Evolutionary conservation across 2,888 invertebrate species (phyloP).

Genomic region (Drosophila greeni): DNA sequence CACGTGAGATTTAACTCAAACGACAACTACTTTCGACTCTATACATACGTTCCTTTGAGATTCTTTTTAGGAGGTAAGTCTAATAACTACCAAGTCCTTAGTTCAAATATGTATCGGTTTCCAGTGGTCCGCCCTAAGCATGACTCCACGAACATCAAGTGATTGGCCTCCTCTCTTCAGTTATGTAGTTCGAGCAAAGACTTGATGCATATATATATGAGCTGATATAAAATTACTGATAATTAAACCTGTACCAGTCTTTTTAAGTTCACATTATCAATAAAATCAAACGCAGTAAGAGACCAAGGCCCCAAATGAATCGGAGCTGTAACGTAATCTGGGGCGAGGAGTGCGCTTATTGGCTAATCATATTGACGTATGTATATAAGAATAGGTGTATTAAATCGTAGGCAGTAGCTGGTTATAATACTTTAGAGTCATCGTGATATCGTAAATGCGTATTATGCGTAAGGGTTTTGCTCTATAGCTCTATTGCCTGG

Average conservation of each 20-base stretch:
- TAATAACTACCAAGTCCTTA: conserved; percentile 70
- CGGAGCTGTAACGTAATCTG: conserved; percentile 33
- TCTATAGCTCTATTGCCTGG: conserved; percentile 42
- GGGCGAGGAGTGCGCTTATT: conserved; percentile 36
- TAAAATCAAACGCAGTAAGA: conserved; percentile 49
- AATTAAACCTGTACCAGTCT: conserved; percentile 78
- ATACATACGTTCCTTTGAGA: conserved; percentile 41
- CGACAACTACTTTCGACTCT: conserved; percentile 41
- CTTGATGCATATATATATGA: conserved; percentile 43
- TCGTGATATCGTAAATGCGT: conserved; percentile 64
- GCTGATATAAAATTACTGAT: conserved; percentile 57
- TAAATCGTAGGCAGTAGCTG: conserved; percentile 65
- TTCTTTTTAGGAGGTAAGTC: conserved; percentile 60
- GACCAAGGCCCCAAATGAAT: conserved; percentile 33
- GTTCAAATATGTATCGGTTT: conserved; percentile 69
- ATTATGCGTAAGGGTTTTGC: conserved; percentile 60
- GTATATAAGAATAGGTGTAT: conserved; percentile 31
- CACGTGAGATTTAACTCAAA: conserved; percentile 28
- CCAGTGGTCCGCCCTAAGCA: conserved; percentile 42
- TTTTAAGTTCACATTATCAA: conserved; percentile 76
- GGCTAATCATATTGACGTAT: conserved; percentile 45
- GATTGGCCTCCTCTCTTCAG: conserved; percentile 63
- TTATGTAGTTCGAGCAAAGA: conserved; percentile 64
- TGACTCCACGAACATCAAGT: conserved; percentile 59
- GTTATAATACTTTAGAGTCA: conserved; percentile 69